Evolutionary conservation across 2,797 vertebrate species (phyloP).

Genomic region (Mus caroli): DNA sequence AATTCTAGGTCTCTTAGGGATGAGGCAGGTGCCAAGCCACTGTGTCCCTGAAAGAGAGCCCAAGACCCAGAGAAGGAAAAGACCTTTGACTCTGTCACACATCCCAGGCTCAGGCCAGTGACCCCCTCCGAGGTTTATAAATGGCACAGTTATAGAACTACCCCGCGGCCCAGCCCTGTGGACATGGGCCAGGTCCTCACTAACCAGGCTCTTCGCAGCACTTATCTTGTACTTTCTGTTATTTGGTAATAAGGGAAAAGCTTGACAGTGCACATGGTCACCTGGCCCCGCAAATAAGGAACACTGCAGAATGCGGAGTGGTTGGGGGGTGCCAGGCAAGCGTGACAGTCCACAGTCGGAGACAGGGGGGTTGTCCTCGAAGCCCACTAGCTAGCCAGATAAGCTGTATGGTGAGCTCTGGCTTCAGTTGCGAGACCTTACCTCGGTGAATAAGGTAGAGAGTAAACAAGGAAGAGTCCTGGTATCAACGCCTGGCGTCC

Average conservation of each 20-base stretch:
- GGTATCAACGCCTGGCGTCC: no score
- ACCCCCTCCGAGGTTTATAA: neutral
- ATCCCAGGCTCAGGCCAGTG: neutral
- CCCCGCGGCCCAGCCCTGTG: neutral
- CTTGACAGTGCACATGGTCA: fast-evolving
- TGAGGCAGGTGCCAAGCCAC: neutral
- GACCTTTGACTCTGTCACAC: neutral
- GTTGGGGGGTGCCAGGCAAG: neutral
- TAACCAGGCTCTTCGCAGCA: neutral
- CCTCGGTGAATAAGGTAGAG: neutral
- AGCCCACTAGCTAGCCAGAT: neutral
- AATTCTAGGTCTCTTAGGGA: neutral
- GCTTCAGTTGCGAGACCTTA: neutral
- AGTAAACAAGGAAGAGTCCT: neutral
- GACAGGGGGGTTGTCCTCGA: no score
- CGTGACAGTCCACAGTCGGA: neutral
- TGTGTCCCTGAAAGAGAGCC: neutral
- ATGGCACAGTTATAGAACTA: neutral
- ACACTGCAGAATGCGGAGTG: fast-evolving
- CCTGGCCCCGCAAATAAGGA: neutral
- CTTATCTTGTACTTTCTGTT: neutral
- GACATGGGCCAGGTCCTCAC: neutral
- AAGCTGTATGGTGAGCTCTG: neutral
- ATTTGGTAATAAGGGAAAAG: neutral
- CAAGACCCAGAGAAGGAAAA: neutral